phyloP scores from a whole-genome alignment of 2,113 vertebrate species.

The Phylloscopus trochilus region DNA sequence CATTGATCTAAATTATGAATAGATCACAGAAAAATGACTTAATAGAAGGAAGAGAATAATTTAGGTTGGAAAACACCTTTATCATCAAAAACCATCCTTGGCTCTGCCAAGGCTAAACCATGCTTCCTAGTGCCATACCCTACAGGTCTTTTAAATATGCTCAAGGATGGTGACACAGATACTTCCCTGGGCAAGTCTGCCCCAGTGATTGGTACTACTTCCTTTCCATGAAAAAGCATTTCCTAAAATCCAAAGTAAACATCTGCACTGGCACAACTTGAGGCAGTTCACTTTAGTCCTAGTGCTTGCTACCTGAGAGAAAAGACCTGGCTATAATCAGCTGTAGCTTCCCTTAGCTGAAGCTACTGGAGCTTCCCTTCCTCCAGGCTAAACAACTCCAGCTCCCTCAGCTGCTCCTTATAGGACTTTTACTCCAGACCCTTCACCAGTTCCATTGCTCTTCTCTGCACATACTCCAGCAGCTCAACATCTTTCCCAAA shows the following conservation, averaged over 20 bases:
- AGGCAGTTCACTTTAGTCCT: not conserved
- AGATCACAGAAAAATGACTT: not conserved
- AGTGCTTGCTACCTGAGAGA: not conserved
- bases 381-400: not conserved
- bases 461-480: not conserved
- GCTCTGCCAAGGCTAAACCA: not conserved
- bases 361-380: not conserved
- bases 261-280: not conserved
- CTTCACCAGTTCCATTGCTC: too few relatives aligned
- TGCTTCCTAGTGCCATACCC: rapidly evolving
- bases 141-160: not conserved
- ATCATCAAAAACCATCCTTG: not conserved
- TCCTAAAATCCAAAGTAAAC: not conserved
- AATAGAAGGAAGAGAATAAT: not conserved
- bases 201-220: not conserved
- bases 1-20: not conserved
- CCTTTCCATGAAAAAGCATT: not conserved
- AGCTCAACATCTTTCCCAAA: not conserved
- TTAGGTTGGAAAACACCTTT: not conserved
- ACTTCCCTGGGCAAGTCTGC: not conserved
- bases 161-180: not conserved
- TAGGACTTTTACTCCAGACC: not conserved
- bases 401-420: not conserved
- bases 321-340: not conserved
- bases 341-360: too few relatives aligned